Base-by-base conservation (phyloP, 2,113 vertebrate species). In the Stigmatopora nigra region DNA sequence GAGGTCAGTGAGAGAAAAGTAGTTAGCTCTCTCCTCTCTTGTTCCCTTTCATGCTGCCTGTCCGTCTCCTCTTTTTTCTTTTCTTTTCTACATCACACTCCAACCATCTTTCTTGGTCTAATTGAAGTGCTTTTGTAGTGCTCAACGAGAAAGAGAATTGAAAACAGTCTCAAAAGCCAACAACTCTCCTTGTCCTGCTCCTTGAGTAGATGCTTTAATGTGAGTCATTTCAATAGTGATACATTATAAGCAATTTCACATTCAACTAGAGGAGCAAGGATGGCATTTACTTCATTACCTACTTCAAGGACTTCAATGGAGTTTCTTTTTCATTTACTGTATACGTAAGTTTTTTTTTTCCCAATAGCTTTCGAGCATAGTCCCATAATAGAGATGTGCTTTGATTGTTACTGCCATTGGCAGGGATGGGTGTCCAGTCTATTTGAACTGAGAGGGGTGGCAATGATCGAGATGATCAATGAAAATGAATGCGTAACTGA, bases 91-190 rank as follows among this genome's bases (percentile, higher is more conserved):
- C 49, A 41, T 53, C 36, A 8, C 65, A 70, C 53, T 74, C 70
- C 73, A 57, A 44, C 81, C 67, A 53, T 78, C 82, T 69, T 77
- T 69, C 77, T 77, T 73, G 73, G 85, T 85, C 86, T 90, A 99
- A 98, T 94, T 96, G 94, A 94, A 93, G 92, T 94, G 92, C 96
- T 98, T 98, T 95, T 95, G 92, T 94, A 91, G 90, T 94, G 93
- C 93, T 93, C 92, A 92, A 92, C 89, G 77, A 82, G 92, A 91
- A 92, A 92, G 91, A 92, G 91, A 93, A 86, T 90, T 92, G 93
- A 92, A 94, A 93, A 94, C 92, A 94, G 92, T 92, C 91, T 90
- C 88, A 89, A 92, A 92, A 91, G 91, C 87, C 87, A 90, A 91
- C 88, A 91, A 80, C 84, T 79, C 73, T 75, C 73, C 82, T 84